These are phyloP conservation scores for Agrochola lychnidis DNA, from an alignment of 2,888 invertebrate genomes.

Conservation along the genomic window DNA sequence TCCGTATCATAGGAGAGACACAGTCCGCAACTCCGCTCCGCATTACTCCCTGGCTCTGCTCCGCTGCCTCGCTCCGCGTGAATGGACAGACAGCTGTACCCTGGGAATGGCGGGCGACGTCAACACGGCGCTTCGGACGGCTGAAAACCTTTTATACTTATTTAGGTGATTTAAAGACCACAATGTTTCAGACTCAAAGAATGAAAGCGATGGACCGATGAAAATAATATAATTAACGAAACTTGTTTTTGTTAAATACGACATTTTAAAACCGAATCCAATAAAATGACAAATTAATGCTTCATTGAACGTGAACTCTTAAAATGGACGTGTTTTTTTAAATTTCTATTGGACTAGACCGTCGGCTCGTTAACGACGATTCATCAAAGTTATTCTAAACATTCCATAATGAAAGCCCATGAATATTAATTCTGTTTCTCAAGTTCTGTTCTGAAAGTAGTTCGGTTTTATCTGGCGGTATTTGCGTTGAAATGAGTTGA, in stretches of 20 bases:
- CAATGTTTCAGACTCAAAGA: not conserved
- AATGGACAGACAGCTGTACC: too few species aligned
- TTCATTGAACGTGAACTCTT: not conserved
- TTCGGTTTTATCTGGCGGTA: not conserved
- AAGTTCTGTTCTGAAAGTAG: conserved; percentile 5
- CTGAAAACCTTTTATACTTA: not conserved
- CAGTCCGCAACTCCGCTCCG: too few species aligned
- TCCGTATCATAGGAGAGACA: too few species aligned
- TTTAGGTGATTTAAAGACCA: too few species aligned
- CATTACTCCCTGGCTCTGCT: too few species aligned
- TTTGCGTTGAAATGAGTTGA: not conserved
- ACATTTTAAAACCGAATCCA: not conserved
- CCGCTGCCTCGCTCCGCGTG: too few species aligned
- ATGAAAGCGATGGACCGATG: not conserved
- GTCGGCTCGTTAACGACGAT: conserved; percentile 23
- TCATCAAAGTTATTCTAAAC: conserved; percentile 27
- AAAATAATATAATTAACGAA: not conserved
- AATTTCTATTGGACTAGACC: conserved; percentile 3
- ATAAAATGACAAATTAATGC: conserved; percentile 5
- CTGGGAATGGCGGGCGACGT: not conserved
- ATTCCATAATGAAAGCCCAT: conserved; percentile 20
- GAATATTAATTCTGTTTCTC: conserved; percentile 34
- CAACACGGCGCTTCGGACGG: not conserved
- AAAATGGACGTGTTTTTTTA: conserved; percentile 3
- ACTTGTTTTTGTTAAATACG: conserved; percentile 5